Evolutionary conservation across 2,113 vertebrate species (phyloP), one percentile per base, ranked within the genome.

Genomic region (Sphaerodactylus townsendi): DNA sequence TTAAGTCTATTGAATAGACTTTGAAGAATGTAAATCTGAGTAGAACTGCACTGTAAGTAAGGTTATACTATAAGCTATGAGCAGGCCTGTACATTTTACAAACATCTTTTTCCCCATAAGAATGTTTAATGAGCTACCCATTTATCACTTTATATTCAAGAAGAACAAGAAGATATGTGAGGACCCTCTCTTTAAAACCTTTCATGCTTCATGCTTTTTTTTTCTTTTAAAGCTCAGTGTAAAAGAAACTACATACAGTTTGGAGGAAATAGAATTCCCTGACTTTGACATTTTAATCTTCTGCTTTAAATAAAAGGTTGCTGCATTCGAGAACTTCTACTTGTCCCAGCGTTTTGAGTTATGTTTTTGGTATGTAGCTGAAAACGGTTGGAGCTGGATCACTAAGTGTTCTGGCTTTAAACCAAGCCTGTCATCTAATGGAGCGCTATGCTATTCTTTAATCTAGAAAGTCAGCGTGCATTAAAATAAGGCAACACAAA

Each of bases 401-500:
- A 73, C 89, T 92, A 92, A 95, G 88, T 93, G 89, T 76, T 81
- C 90, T 95, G 95, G 93, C 93, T 92, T 88, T 93, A 93, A 94
- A 95, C 93, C 94, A 96, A 94, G 91, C 84, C 92, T 95, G 94
- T 95, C 94, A 94, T 95, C 92, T 94, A 95, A 88, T 93, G 88
- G 90, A 95, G 85, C 93, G 83, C 90, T 90, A 89, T 82, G 90
- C 93, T 94, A 94, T 95, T 94, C 92, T 93, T 92, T 94, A 90
- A 93, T 95, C 92, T 90, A 91, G 90, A 91, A 94, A 93, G 94
- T 92, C 90, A 90, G 92, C 90, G 90, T 88, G 86, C 79, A 92
- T 90, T 88, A 94, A 95, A 96, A 88, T 84, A 93, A 92, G 81
- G 88, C 86, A 93, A 94, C 92, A 89, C 89, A 96, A 95, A 93